Conservation (phyloP, 2,113 vertebrate species). For the Pelmatolapia mariae region DNA sequence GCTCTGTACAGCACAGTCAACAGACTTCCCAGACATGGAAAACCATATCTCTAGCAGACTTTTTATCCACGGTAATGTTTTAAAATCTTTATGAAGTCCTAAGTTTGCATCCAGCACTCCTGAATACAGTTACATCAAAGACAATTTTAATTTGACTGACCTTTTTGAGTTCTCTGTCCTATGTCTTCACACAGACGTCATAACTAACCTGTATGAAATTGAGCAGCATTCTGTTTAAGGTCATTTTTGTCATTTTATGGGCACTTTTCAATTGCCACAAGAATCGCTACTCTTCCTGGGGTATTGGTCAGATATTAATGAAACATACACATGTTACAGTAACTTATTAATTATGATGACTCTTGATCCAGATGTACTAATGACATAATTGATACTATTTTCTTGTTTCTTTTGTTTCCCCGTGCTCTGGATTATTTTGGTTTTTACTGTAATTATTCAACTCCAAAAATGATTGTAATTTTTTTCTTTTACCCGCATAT, state of each 20-base stretch:
- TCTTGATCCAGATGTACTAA: background rate
- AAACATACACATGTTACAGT: background rate
- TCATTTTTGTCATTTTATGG: background rate
- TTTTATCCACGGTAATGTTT: background rate
- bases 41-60: background rate
- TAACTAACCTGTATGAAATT: background rate
- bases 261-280: background rate
- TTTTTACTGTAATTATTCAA: background rate
- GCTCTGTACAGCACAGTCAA: background rate
- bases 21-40: background rate
- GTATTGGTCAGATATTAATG: background rate
- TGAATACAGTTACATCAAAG: background rate
- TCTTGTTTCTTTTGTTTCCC: background rate
- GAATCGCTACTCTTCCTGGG: accelerated
- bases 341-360: background rate
- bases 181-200: background rate
- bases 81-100: background rate
- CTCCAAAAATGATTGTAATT: accelerated
- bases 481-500: accelerated
- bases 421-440: background rate
- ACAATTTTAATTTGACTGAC: background rate
- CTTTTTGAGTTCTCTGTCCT: background rate
- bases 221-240: background rate
- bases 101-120: background rate
- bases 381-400: background rate